A percentile compares a stretch with the other conserved stretches of the same genome.
These are phyloP conservation scores for Cephus spinipes DNA, from an alignment of 2,888 invertebrate species.

Conservation along the genomic window DNA sequence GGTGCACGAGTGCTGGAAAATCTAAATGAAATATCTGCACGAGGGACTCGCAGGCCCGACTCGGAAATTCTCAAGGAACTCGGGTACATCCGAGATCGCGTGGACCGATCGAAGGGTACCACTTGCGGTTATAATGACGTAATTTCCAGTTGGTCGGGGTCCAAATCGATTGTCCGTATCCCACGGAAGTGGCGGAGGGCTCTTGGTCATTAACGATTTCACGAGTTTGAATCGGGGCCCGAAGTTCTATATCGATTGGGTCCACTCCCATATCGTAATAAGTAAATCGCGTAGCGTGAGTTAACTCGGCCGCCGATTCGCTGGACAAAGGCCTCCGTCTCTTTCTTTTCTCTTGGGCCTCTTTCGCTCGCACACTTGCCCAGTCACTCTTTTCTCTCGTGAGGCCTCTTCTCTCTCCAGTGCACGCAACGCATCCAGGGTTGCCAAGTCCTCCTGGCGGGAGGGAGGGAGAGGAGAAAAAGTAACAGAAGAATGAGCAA, in stretches of 20 bases:
- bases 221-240: not conserved
- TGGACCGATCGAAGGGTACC: no score
- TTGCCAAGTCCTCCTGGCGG: constrained; percentile 39
- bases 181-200: no score
- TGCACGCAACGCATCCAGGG: constrained; percentile 25
- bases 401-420: constrained; percentile 20
- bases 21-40: no score
- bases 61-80: no score
- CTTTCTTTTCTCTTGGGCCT: constrained; percentile 1
- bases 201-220: not conserved
- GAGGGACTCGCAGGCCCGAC: no score
- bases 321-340: constrained; percentile 13
- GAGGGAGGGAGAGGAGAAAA: not conserved
- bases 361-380: not conserved
- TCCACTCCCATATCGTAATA: not conserved
- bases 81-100: no score
- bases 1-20: no score
- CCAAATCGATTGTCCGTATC: not conserved
- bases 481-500: not conserved
- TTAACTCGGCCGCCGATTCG: constrained; percentile 6
- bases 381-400: constrained; percentile 7
- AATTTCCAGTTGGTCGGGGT: not conserved
- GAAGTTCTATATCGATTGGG: not conserved
- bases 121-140: not conserved
- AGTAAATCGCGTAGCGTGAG: constrained; percentile 8